Conservation (phyloP, 2,888 invertebrate species). For the Limnephilus rhombicus region DNA sequence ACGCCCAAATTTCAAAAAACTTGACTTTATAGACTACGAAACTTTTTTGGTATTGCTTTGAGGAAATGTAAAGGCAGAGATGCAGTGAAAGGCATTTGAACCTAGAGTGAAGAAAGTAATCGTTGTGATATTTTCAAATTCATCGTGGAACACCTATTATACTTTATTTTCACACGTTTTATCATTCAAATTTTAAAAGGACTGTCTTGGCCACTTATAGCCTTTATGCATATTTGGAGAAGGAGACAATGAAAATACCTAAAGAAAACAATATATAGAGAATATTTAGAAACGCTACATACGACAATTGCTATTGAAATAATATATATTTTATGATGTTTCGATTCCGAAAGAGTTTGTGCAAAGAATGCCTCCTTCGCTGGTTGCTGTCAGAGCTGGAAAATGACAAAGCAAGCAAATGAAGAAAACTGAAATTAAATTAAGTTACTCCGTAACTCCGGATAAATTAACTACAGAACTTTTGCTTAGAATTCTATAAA, state of each 20-base stretch:
- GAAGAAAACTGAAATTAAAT: neutral
- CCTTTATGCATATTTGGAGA: neutral
- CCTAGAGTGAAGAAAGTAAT: neutral
- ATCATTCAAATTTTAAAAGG: neutral
- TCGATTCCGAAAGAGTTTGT: neutral
- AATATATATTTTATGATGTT: neutral
- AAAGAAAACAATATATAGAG: neutral
- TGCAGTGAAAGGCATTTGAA: neutral
- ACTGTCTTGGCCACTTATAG: neutral
- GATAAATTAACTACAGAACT: too few species aligned
- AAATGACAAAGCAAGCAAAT: too few species aligned
- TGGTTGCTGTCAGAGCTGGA: neutral
- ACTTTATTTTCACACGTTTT: neutral
- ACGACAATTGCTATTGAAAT: neutral
- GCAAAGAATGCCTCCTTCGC: neutral
- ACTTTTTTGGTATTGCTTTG: neutral
- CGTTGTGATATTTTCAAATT: neutral
- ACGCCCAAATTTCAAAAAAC: too few species aligned
- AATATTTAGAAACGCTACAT: neutral
- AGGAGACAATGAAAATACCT: neutral
- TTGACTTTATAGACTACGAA: too few species aligned
- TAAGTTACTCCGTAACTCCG: too few species aligned
- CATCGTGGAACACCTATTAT: neutral
- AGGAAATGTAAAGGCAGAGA: neutral
- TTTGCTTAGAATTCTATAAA: too few species aligned